Evolutionary conservation across 2,888 invertebrate genomes (phyloP), one percentile per base, ranked within the genome.

Genomic region (Sylvicola cinctus): DNA sequence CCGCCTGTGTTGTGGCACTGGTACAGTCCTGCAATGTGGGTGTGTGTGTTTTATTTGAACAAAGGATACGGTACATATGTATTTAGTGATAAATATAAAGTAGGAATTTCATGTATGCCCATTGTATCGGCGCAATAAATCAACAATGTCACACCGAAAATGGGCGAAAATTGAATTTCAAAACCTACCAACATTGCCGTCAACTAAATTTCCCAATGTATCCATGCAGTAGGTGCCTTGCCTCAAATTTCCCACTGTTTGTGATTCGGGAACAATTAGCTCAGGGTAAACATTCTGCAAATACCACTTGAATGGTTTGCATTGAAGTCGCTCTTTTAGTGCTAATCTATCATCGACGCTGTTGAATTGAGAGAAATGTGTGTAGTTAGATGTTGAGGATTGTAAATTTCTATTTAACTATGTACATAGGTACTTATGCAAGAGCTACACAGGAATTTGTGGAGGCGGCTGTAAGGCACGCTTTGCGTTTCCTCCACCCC

Each of bases 231-330:
- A 68, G 11, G 65, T 54, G 2, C 79, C 83, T 57, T 91, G 91
- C 38, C 77, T 69, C 38, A 95, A 65, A 44, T 74, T 72, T 16
- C 63, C 63, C 36, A 63, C 58, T 3, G 60, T 55, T 36, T 62
- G 46, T 0, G 67, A 59, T 37, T 63, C 62, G 1, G 85, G 85
- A 38, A 78, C 75, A 50, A 69, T 69, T 48, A 87, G 61, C 54
- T 87, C 90, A 3, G 93, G 93, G 58, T 93, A 93, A 35, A 93
- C 85, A 50, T 90, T 73, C 44, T 84, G 74, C 49, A 93, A 57
- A 59, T 85, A 93, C 93, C 93, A 95, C 46, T 79, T 77, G 63
- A 95, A 95, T 2, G 91, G 78, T 55, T 91, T 90, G 61, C 93
- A 95, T 38, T 85, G 72, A 10, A 93, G 64, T 46, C 70, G 69